Percentiles rank a stretch among this genome's conserved stretches.
phyloP scores from a whole-genome alignment of 2,113 vertebrate species.

The Rhombomys opimus region DNA sequence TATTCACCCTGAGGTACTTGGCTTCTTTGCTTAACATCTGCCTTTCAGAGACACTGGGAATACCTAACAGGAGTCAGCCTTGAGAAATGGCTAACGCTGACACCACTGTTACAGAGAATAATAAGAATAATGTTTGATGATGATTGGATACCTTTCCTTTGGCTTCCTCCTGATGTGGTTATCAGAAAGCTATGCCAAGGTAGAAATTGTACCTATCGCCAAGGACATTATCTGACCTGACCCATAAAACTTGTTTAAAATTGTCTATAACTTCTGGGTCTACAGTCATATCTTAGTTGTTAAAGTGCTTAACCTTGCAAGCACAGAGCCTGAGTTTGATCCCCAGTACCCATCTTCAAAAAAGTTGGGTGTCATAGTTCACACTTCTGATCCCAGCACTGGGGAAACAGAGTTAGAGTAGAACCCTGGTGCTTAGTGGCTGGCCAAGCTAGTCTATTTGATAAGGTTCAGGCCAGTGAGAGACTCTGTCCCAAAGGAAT shows the following conservation, averaged over 20 bases:
- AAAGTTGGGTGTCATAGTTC: background rate
- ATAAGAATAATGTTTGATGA: background rate
- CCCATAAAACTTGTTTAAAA: background rate
- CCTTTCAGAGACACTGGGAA: background rate
- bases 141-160: background rate
- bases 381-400: background rate
- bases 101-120: background rate
- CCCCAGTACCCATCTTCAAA: background rate
- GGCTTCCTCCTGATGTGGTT: background rate
- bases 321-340: background rate
- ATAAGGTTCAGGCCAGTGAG: background rate
- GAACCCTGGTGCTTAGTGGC: background rate
- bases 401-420: too few relatives aligned
- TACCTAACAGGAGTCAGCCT: background rate
- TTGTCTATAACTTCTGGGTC: background rate
- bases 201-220: background rate
- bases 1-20: background rate
- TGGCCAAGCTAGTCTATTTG: background rate
- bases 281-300: background rate
- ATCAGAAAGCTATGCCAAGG: background rate
- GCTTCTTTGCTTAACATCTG: background rate
- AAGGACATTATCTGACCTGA: background rate
- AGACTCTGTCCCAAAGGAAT: background rate
- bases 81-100: background rate
- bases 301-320: background rate